phyloP scores from a whole-genome alignment of 2,113 vertebrate species.

The Synchiropus splendidus region DNA sequence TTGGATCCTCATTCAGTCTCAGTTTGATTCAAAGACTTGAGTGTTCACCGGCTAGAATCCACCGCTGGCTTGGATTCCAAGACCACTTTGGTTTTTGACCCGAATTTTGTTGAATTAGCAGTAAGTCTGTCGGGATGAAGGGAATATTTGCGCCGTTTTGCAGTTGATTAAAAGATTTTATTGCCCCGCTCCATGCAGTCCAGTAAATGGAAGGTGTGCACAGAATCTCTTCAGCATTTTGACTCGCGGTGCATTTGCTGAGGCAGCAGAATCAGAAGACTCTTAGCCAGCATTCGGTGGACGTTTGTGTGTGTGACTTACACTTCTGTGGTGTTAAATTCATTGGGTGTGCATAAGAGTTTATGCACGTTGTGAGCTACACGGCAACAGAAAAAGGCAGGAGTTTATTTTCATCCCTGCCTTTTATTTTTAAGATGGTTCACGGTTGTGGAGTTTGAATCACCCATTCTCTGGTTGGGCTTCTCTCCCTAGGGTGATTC shows the following conservation, averaged over 20 bases:
- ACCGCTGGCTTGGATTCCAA: no score
- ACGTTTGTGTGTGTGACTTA: constrained; percentile 34
- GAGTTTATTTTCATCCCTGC: constrained; percentile 36
- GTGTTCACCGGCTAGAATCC: no score
- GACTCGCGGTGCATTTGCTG: constrained; percentile 3
- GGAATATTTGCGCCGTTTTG: no score
- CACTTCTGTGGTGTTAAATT: constrained; percentile 58
- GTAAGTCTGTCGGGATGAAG: no score
- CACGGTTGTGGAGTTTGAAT: no score
- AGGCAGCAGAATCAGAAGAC: constrained; percentile 11
- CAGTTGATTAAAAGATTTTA: no score
- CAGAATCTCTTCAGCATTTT: background rate
- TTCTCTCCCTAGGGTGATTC: no score
- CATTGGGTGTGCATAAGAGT: constrained; percentile 86
- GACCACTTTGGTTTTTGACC: no score
- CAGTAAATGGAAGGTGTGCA: background rate
- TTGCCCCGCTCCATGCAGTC: no score
- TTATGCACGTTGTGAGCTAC: constrained; percentile 54
- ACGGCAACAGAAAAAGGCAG: constrained; percentile 2
- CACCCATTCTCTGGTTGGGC: no score
- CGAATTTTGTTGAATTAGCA: no score
- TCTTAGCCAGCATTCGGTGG: constrained; percentile 23
- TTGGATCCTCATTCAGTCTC: constrained; percentile 20
- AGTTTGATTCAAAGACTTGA: background rate
- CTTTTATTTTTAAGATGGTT: constrained; percentile 56